Base-by-base conservation (phyloP, 2,888 invertebrate species). In the Argyresthia albistria region DNA sequence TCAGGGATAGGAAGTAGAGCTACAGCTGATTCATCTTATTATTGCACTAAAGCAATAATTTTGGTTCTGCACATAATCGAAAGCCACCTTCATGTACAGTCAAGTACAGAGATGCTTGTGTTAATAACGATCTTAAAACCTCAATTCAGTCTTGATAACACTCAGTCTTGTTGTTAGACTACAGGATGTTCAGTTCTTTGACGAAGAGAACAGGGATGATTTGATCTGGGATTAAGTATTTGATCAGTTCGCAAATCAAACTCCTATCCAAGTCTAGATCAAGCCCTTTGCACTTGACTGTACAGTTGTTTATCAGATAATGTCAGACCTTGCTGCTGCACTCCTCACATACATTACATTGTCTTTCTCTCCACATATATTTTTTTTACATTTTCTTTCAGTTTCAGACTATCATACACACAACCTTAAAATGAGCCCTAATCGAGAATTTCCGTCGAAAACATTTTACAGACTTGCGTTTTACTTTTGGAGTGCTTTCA, bases 341-440 rank as follows among this genome's bases (percentile, higher is more conserved):
- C 76, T 79, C 80, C 77, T 62, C 57, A 59, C 60, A 59, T 60
- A 62, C 51, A 63, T 60, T 60, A 62, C 56, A 60, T 55, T 54
- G 63, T 45, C 35, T 53, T 25, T 54, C 52, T 51, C 54, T 64
- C 64, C 64, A 74, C 69, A 70, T 75, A n/a, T n/a, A n/a, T 25
- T 25, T 25, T 25, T 25, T 25, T 25, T 25, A 25, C 25, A 25
- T 25, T 25, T 25, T 25, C 25, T 25, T 67, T 70, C 59, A 72
- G 69, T 60, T 60, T 73, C 73, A 73, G 66, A 77, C 70, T 74
- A 74, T 70, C 67, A 63, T 64, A 71, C 62, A 69, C 82, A 82
- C 81, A 82, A 82, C 82, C 82, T 73, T 80, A 56, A 46, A 52
- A 54, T 49, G 39, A 53, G 48, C 55, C 25, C 25, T 25, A 25